A percentile compares a stretch with the other conserved stretches of the same genome.
Conservation (phyloP, 1,140 invertebrate species). For the Glossosoma conforme region DNA sequence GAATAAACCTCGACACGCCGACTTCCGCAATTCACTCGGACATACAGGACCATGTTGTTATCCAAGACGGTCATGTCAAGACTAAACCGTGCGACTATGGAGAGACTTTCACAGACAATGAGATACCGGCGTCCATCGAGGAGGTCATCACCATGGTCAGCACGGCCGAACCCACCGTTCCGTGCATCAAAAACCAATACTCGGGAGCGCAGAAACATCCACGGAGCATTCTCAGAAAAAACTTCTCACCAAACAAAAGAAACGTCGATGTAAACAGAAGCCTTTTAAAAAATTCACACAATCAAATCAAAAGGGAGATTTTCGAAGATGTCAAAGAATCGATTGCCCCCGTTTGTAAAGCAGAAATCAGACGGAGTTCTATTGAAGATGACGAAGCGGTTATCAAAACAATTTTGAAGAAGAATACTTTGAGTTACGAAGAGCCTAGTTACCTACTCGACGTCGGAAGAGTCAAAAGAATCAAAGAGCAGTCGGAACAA, state of each 20-base stretch:
- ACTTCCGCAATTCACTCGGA: slow-evolving; percentile 26
- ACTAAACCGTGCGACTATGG: slow-evolving; percentile 33
- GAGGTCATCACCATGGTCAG: slow-evolving; percentile 50
- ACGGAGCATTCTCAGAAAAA: slow-evolving; percentile 16
- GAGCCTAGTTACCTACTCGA: too few relatives aligned
- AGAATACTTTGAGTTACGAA: too few relatives aligned
- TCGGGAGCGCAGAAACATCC: slow-evolving; percentile 2
- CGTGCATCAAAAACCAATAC: slow-evolving; percentile 28
- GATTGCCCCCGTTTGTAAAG: too few relatives aligned
- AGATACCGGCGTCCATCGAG: slow-evolving; percentile 49
- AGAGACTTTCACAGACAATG: slow-evolving; percentile 41
- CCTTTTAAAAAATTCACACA: slow-evolving; percentile 14
- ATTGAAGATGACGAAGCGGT: too few relatives aligned
- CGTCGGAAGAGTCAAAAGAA: not conserved
- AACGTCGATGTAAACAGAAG: slow-evolving; percentile 18
- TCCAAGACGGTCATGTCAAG: not conserved
- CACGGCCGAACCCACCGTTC: slow-evolving; percentile 48
- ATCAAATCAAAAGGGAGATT: not conserved
- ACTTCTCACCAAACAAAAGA: slow-evolving; percentile 9
- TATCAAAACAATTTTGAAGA: too few relatives aligned
- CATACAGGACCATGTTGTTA: too few relatives aligned
- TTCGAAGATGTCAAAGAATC: too few relatives aligned
- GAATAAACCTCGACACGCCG: slow-evolving; percentile 38
- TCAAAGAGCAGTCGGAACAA: not conserved
- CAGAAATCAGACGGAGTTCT: too few relatives aligned